Evolutionary conservation across 1,140 invertebrate species (phyloP), one percentile per base, ranked within the genome.

Genomic region (Limonius californicus): DNA sequence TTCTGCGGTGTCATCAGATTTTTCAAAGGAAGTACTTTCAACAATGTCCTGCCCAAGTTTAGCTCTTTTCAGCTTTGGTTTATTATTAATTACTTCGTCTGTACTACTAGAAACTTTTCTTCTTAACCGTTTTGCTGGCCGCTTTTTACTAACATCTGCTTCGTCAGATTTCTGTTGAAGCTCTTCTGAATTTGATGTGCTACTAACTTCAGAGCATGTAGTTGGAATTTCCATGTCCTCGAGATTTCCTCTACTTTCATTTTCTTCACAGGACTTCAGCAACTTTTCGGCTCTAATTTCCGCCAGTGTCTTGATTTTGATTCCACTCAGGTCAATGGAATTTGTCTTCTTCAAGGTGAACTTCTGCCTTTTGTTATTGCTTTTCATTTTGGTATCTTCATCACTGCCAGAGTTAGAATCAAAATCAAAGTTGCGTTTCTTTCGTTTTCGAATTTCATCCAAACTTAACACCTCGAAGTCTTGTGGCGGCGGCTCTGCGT

Each of bases 261-360:
- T 15, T 57, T 65, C 23, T 30, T 27, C 18, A 12, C 8, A 7
- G 2, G 35, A 2, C n/a, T 39, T 39, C 35, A 39, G n/a, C n/a
- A 12, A 6, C 58, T 65, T 62, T 65, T 75, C 73, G 0, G 72
- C 71, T 2, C 72, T 63, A 21, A 76, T 76, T 68, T 76, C 74
- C 1, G 66, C 73, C 19, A 76, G 68, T 8, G 74, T 76, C 62
- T 76, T 76, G 35, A 76, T 71, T 70, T 75, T 75, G 8, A 76
- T 70, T 15, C 71, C 60, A 14, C 32, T 43, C 9, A 69, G 12
- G 47, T 66, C 65, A 4, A 4, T 9, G 30, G 32, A 42, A 45
- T 61, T 45, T 2, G 27, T 59, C 64, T 65, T 58, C 2, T 47
- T 47, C 12, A 35, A 32, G 2, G 14, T 19, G 20, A 54, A 30